These are phyloP conservation scores for Pristionchus maxplancki DNA, from an alignment of 2,888 invertebrate genomes.

Conservation along the genomic window DNA sequence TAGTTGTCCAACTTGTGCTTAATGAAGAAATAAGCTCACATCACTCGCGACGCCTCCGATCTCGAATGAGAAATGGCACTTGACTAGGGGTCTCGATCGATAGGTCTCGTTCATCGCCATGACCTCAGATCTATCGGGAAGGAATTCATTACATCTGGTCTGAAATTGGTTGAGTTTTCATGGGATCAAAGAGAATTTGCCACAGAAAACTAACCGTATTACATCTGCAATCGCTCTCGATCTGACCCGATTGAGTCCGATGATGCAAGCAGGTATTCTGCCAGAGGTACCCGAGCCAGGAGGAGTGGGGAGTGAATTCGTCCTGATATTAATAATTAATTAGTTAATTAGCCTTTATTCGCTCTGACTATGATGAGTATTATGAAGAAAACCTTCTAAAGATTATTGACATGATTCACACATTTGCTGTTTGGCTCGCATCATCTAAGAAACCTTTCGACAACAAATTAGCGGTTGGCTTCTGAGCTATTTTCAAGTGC, in stretches of 20 bases:
- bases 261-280: constrained; percentile 21
- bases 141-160: background rate
- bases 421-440: background rate
- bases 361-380: no score
- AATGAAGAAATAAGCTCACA: background rate
- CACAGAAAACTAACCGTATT: background rate
- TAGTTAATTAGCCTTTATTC: no score
- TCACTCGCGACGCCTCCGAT: background rate
- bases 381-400: no score
- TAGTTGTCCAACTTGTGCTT: no score
- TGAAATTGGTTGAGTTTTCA: background rate
- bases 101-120: constrained; percentile 4
- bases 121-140: background rate
- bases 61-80: constrained; percentile 11
- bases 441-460: no score
- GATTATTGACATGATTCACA: no score
- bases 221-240: background rate
- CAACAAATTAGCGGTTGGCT: background rate
- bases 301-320: background rate
- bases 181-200: background rate
- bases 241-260: background rate
- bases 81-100: background rate
- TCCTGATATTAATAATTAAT: constrained; percentile 1
- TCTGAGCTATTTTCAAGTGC: no score
- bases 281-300: background rate